Conservation (phyloP, 2,888 invertebrate genomes). For the Ormyrus nitidulus region DNA sequence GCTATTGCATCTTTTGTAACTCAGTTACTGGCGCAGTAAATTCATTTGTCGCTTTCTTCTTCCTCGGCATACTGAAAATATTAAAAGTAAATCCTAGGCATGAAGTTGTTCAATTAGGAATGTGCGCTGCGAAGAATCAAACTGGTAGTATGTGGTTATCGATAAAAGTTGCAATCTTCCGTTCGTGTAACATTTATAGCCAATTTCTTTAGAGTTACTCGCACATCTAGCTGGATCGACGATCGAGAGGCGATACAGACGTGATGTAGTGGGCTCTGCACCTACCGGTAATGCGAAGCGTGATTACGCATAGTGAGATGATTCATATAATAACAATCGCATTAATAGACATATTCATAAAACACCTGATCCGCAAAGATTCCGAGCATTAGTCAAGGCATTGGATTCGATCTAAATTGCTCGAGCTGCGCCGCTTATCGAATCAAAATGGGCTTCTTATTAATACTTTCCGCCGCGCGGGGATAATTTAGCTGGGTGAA, state of each 20-base stretch:
- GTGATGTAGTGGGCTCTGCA: slow-evolving; percentile 38
- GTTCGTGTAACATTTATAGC: slow-evolving; percentile 51
- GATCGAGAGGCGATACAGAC: slow-evolving; percentile 48
- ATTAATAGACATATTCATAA: slow-evolving; percentile 67
- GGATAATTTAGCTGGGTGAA: not conserved
- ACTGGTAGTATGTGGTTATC: slow-evolving; percentile 22
- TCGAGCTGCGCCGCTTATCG: slow-evolving; percentile 13
- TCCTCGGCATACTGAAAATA: not conserved
- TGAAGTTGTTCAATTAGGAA: slow-evolving; percentile 24
- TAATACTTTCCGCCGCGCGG: not conserved
- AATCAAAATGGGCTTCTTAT: slow-evolving; percentile 11
- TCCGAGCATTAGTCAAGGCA: slow-evolving; percentile 40
- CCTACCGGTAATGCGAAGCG: slow-evolving; percentile 47
- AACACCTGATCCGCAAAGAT: slow-evolving; percentile 66
- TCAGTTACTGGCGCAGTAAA: too few species aligned
- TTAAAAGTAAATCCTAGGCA: slow-evolving; percentile 4
- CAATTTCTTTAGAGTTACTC: slow-evolving; percentile 51
- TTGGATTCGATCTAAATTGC: slow-evolving; percentile 30
- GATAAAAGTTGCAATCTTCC: slow-evolving; percentile 45
- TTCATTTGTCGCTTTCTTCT: too few species aligned
- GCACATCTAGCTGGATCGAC: slow-evolving; percentile 44
- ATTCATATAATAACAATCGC: slow-evolving; percentile 70
- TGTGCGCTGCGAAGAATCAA: slow-evolving; percentile 3
- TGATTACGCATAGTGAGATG: slow-evolving; percentile 52
- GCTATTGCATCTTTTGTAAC: too few species aligned